Percentiles rank a stretch among this genome's conserved stretches.
These are phyloP conservation scores for Arctia plantaginis DNA, from an alignment of 2,888 invertebrate genomes.

Conservation along the genomic window DNA sequence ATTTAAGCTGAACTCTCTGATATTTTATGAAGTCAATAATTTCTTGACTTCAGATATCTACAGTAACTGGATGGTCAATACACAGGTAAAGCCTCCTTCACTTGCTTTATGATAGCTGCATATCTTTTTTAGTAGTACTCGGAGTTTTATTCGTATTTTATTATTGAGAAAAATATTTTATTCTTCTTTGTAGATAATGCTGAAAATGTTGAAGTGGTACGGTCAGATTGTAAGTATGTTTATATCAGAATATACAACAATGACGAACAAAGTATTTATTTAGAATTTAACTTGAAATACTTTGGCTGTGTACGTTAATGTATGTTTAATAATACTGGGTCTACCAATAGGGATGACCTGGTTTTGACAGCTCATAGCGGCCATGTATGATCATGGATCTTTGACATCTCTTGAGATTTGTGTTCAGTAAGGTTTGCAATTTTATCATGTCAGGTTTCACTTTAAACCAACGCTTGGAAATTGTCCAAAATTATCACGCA, in stretches of 20 bases:
- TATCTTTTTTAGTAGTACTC: slow-evolving; percentile 56
- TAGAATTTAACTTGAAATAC: too few relatives aligned
- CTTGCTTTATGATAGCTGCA: slow-evolving; percentile 58
- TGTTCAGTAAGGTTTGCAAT: too few relatives aligned
- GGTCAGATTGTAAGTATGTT: neutral
- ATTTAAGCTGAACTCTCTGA: slow-evolving; percentile 18
- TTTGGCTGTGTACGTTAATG: too few relatives aligned
- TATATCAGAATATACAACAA: too few relatives aligned
- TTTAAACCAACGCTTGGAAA: too few relatives aligned
- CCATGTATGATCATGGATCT: too few relatives aligned
- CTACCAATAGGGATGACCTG: too few relatives aligned
- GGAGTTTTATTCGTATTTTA: slow-evolving; percentile 63
- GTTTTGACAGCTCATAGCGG: too few relatives aligned
- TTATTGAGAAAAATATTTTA: slow-evolving; percentile 54
- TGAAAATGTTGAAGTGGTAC: neutral
- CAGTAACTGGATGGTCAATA: slow-evolving; percentile 34
- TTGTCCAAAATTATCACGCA: too few relatives aligned
- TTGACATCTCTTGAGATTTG: too few relatives aligned
- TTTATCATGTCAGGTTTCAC: too few relatives aligned
- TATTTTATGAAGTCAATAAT: slow-evolving; percentile 24
- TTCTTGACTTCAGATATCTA: slow-evolving; percentile 24
- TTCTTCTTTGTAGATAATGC: slow-evolving; percentile 33
- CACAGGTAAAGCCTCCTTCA: slow-evolving; percentile 45
- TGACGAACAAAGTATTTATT: neutral
- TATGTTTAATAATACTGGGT: too few relatives aligned